Evolutionary conservation across 2,113 vertebrate genomes (phyloP).

Genomic region (Perca schrenkii): DNA sequence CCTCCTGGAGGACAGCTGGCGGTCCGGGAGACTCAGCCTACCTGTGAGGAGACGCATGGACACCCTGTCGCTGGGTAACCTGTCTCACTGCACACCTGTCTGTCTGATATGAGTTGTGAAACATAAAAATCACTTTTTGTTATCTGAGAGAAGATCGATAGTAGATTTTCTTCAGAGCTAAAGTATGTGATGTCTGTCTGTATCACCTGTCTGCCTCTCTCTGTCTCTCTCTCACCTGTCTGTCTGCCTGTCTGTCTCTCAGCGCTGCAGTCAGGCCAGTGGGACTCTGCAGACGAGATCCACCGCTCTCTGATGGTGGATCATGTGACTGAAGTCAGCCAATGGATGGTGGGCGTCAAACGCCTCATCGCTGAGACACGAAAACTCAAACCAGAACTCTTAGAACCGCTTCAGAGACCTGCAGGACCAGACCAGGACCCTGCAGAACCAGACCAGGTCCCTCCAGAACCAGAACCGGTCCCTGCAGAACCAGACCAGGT

Average conservation of each 20-base stretch:
- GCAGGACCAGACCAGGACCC: not conserved
- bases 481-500: fast-evolving
- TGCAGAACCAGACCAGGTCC: not conserved
- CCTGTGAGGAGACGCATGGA: slow-evolving; percentile 91
- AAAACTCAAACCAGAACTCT: slow-evolving; percentile 76
- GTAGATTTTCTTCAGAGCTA: too few species aligned
- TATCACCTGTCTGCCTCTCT: not conserved
- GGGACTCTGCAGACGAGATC: slow-evolving; percentile 92
- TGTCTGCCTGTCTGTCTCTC: slow-evolving; percentile 27
- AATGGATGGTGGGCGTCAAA: slow-evolving; percentile 98
- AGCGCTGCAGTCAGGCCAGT: slow-evolving; percentile 87
- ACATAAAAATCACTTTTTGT: too few species aligned
- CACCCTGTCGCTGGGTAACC: slow-evolving; percentile 86
- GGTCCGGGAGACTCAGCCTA: slow-evolving; percentile 86
- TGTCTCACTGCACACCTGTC: slow-evolving; percentile 5
- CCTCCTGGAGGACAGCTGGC: slow-evolving; percentile 90
- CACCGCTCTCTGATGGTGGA: slow-evolving; percentile 96
- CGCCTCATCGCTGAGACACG: slow-evolving; percentile 92
- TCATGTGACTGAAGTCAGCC: slow-evolving; percentile 94
- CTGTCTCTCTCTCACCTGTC: not conserved
- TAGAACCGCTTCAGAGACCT: not conserved
- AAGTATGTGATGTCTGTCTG: too few species aligned
- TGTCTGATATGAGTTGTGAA: not conserved
- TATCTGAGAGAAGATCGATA: too few species aligned
- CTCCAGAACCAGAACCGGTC: not conserved